Evolutionary conservation across 1,140 invertebrate species (phyloP), one percentile per base, ranked within the genome.

Genomic region (Lepidurus apus): DNA sequence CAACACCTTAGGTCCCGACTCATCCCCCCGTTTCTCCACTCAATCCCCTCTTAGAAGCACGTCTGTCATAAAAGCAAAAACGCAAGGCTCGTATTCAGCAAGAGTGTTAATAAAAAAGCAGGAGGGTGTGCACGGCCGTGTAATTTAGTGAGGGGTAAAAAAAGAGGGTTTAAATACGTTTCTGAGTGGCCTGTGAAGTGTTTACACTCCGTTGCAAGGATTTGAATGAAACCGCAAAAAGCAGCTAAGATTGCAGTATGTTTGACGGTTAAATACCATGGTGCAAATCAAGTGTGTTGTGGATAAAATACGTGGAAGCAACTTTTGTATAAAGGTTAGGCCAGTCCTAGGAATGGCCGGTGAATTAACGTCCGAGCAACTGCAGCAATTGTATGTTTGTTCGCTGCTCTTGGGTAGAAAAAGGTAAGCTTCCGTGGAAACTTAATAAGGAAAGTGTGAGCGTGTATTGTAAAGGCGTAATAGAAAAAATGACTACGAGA

Each of bases 381-480:
- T 85, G 79, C 84, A 85, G 79, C 83, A 84, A 79, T 81, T 85
- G 24, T 85, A 85, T 78, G 77, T 85, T 34, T 83, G 82, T 79
- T 84, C 83, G 75, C 81, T 85, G 24, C 80, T 84, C 13, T 80
- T 83, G 43, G 84, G 84, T 21, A 79, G 81, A 65, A 84, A 84
- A 79, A 84, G 84, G 84, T 83, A 80, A 79, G 80, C 80, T 11
- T 73, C 13, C 81, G 81, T 79, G 79, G 79, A 7, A 82, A 44
- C 77, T 79, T 17, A 81, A 80, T 75, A 80, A 80, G 45, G 79
- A 80, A 21, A 81, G 80, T 73, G 17, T 47, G 53, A 11, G 53
- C 53, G 13, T 7, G 53, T 13, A 7, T n/a, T 65, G 21, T 65
- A 21, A 21, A 65, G 21, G 21, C 21, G 53, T 65, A 21, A 65